Evolutionary conservation across 2,113 vertebrate species (phyloP).

Genomic region (Corynorhinus townsendii): DNA sequence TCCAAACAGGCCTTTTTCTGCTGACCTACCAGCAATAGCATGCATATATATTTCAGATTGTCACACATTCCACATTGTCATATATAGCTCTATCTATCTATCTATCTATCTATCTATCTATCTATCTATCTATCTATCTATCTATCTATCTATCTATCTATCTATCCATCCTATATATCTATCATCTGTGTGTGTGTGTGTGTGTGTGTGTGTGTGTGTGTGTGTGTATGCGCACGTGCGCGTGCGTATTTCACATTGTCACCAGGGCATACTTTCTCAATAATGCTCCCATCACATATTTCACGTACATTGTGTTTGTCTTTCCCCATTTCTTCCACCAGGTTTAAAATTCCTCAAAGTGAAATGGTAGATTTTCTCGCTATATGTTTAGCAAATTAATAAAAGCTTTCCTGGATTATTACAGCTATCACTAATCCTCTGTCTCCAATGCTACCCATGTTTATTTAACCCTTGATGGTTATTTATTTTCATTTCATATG

Average conservation of each 20-base stretch:
- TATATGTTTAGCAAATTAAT: not conserved
- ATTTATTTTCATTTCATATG: not conserved
- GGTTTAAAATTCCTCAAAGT: not conserved
- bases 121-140: too few relatives aligned
- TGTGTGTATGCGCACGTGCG: too few relatives aligned
- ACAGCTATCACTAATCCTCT: not conserved
- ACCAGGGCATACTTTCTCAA: not conserved
- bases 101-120: too few relatives aligned
- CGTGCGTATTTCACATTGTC: not conserved
- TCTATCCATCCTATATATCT: too few relatives aligned
- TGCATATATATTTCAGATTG: too few relatives aligned
- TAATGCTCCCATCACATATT: not conserved
- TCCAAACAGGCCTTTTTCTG: not conserved
- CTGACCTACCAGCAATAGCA: not conserved
- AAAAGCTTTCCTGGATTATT: not conserved
- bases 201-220: not conserved
- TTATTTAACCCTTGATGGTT: not conserved
- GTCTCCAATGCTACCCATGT: not conserved
- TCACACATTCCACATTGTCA: too few relatives aligned
- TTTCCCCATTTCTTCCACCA: not conserved
- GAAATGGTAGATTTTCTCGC: not conserved
- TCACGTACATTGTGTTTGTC: not conserved
- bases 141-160: too few relatives aligned
- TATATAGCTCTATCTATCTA: too few relatives aligned
- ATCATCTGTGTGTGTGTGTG: too few relatives aligned